Evolutionary conservation across 2,888 invertebrate genomes (phyloP), one percentile per base, ranked within the genome.

Genomic region (Drosophila pegasa): DNA sequence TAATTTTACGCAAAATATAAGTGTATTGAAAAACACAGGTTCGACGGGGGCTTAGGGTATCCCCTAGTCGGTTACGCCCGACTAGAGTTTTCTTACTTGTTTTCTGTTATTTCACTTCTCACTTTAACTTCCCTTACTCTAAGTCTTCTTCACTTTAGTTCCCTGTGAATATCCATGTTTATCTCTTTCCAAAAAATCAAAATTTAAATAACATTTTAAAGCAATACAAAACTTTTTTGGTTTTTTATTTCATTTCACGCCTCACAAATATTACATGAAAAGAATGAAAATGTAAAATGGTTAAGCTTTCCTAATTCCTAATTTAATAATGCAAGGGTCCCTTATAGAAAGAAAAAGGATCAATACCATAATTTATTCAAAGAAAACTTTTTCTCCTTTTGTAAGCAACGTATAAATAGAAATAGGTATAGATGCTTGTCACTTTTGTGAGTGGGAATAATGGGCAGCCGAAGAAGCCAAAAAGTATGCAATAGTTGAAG

Each of bases 401-500:
- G 54, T 33, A 18, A 16, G 10, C 14, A 33, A 16, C n/a, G 16
- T 51, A 41, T 22, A 52, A 54, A 38, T 29, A 40, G 16, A 14
- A 43, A 56, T 56, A 69, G 25, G 45, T 31, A 59, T 37, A 56
- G 58, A 22, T 18, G 20, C 33, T 27, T 52, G 55, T 9, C 61
- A 61, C 52, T 75, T 48, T 56, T 38, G 50, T 47, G 41, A 56
- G 41, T 57, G 57, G 25, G 27, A 40, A 61, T 71, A 62, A 70
- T 75, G 71, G 64, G 38, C 45, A 71, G 71, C 43, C 61, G 72
- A 40, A 51, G 62, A 88, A 87, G 81, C 73, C 73, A 69, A 88
- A 88, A 86, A 80, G 72, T 75, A 75, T 84, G 75, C 75, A 78
- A 68, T 50, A 64, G 56, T 76, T 77, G 62, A 59, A 60, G 71